phyloP scores from a whole-genome alignment of 2,113 vertebrate species.

The Seriola dumerili region DNA sequence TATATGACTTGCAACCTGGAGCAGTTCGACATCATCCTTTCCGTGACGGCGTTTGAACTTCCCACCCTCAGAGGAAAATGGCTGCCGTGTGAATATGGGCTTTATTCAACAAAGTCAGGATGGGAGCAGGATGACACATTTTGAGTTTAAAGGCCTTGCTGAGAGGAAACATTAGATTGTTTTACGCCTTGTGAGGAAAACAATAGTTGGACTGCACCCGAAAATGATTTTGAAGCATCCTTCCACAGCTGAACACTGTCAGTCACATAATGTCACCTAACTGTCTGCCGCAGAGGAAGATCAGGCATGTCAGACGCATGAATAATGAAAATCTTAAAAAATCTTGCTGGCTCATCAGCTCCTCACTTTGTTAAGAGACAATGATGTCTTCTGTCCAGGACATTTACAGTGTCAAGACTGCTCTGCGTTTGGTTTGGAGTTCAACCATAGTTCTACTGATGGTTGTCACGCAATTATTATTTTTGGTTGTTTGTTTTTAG shows the following conservation, averaged over 20 bases:
- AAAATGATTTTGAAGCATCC: slow-evolving; percentile 19
- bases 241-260: slow-evolving; percentile 14
- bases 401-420: slow-evolving; percentile 13
- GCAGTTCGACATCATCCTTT: too few species aligned
- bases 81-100: too few species aligned
- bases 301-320: slow-evolving; percentile 44
- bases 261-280: slow-evolving; percentile 28
- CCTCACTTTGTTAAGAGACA: slow-evolving; percentile 4
- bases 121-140: neutral
- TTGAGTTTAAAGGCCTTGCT: neutral
- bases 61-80: too few species aligned
- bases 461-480: neutral
- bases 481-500: neutral
- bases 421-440: neutral
- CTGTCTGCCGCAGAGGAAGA: slow-evolving; percentile 33
- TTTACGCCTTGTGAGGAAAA: neutral
- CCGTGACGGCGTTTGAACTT: too few species aligned
- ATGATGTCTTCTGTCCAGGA: slow-evolving; percentile 4
- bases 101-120: neutral
- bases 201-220: neutral
- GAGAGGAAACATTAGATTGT: neutral
- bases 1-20: too few species aligned
- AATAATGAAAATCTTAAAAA: slow-evolving; percentile 60
- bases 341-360: slow-evolving; percentile 38
- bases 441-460: neutral